Conservation (phyloP, 2,888 invertebrate genomes). For the Julus scandinavius region DNA sequence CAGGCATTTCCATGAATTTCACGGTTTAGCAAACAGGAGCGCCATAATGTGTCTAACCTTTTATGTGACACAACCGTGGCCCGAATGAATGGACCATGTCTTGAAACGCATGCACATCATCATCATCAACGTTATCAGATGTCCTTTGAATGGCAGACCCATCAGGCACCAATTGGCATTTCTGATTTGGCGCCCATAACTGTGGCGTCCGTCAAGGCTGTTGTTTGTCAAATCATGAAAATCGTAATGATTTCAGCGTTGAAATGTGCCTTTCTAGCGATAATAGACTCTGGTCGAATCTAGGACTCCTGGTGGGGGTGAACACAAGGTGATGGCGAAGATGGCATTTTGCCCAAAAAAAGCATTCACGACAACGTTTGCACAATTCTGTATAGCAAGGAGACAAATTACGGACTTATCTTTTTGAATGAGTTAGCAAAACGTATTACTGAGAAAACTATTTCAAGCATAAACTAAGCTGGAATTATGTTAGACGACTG, state of each 20-base stretch:
- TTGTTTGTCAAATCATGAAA: background rate
- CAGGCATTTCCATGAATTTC: background rate
- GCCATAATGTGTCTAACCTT: background rate
- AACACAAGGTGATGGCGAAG: background rate
- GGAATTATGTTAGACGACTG: background rate
- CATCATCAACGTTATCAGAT: background rate
- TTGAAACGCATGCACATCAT: background rate
- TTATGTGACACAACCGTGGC: background rate
- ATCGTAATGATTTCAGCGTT: background rate
- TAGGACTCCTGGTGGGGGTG: background rate
- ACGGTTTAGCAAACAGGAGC: background rate
- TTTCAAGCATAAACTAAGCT: conserved; percentile 1
- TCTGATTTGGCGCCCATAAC: conserved; percentile 2
- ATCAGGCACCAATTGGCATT: background rate
- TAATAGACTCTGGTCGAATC: background rate
- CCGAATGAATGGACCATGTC: background rate
- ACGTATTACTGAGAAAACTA: conserved; percentile 27
- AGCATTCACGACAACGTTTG: background rate
- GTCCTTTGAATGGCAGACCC: conserved; percentile 7
- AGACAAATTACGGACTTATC: background rate
- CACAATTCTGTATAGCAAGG: background rate
- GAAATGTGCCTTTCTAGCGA: background rate
- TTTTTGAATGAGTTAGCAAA: background rate
- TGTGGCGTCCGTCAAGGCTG: background rate
- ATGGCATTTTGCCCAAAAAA: conserved; percentile 1